A percentile compares a stretch with the other conserved stretches of the same genome.
Conservation (phyloP, 1,140 invertebrate species). For the Microplitis demolitor region DNA sequence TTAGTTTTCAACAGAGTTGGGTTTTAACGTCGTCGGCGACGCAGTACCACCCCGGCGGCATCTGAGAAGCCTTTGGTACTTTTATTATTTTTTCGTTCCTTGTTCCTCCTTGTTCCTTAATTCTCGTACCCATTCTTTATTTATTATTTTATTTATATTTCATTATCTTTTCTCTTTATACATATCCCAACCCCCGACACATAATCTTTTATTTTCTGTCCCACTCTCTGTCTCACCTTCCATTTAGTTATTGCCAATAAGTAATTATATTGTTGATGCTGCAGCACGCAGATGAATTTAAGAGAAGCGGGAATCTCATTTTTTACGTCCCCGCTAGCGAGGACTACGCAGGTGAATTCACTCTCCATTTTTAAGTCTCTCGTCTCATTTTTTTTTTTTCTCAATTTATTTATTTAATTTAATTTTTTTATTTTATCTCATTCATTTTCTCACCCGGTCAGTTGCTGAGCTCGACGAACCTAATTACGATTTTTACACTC, state of each 20-base stretch:
- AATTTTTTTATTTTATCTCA: constrained; percentile 25
- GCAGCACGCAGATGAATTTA: constrained; percentile 4
- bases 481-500: constrained; percentile 37
- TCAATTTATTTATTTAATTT: constrained; percentile 22
- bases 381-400: neutral
- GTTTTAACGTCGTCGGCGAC: constrained; percentile 37
- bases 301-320: constrained; percentile 22
- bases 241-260: constrained; percentile 53
- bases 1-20: constrained; percentile 53
- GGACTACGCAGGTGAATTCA: constrained; percentile 18
- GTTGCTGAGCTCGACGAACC: constrained; percentile 21
- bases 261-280: constrained; percentile 41
- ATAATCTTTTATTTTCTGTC: constrained; percentile 23
- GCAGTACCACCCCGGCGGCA: constrained; percentile 1
- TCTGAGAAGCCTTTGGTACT: neutral
- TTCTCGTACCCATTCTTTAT: constrained; percentile 15
- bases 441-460: constrained; percentile 1
- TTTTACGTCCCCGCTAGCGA: constrained; percentile 31
- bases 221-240: constrained; percentile 28
- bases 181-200: constrained; percentile 7
- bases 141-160: too few species aligned
- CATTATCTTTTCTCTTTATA: too few species aligned
- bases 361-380: neutral
- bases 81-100: neutral
- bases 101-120: neutral